Evolutionary conservation across 2,113 vertebrate species (phyloP).

Genomic region (Murina feae): DNA sequence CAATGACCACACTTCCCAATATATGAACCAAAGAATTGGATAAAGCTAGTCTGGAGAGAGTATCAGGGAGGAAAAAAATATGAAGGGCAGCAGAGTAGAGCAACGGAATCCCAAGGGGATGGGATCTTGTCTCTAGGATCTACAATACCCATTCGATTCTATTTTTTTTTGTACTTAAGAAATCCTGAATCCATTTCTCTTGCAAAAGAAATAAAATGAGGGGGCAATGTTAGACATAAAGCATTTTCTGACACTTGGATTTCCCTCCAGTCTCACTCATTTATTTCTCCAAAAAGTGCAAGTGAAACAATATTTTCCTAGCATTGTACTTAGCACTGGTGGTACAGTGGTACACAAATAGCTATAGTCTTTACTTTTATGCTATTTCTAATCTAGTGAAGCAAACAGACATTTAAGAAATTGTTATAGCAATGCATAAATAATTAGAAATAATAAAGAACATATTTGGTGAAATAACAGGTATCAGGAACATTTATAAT

Average conservation of each 20-base stretch:
- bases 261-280: neutral
- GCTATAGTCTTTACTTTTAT: neutral
- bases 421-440: neutral
- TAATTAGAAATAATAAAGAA: neutral
- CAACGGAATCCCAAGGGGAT: neutral
- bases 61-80: neutral
- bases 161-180: neutral
- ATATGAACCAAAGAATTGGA: neutral
- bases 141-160: neutral
- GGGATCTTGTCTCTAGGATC: neutral
- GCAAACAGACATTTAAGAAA: neutral
- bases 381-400: neutral
- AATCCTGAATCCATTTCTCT: neutral
- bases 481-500: neutral
- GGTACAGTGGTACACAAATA: neutral
- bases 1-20: neutral
- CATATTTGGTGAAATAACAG: neutral
- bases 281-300: neutral
- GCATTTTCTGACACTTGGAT: neutral
- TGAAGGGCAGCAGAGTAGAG: neutral
- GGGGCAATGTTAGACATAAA: neutral
- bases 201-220: neutral
- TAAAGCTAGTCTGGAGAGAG: neutral
- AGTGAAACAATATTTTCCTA: neutral
- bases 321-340: neutral